phyloP scores from a whole-genome alignment of 2,797 vertebrate species.

The Acipenser oxyrinchus region DNA sequence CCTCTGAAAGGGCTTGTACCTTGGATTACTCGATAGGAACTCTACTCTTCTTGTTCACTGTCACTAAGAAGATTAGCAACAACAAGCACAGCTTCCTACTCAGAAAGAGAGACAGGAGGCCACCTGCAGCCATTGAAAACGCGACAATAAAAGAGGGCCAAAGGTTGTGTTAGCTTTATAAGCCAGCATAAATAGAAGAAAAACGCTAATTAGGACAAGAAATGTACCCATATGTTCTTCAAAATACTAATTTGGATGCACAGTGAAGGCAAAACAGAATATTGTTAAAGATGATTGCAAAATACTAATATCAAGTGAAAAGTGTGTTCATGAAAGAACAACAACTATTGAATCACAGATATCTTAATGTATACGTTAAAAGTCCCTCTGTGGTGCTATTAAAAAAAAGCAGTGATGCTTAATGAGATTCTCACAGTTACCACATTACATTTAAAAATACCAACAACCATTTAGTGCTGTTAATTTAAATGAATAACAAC shows the following conservation, averaged over 20 bases:
- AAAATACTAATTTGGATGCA: background rate
- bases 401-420: too few relatives aligned
- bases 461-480: too few relatives aligned
- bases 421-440: too few relatives aligned
- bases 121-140: conserved; percentile 14
- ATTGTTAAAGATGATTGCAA: too few relatives aligned
- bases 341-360: too few relatives aligned
- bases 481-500: too few relatives aligned
- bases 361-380: too few relatives aligned
- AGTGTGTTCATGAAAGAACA: too few relatives aligned
- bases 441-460: too few relatives aligned
- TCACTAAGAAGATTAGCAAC: conserved; percentile 38
- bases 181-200: background rate
- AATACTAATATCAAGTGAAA: too few relatives aligned
- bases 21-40: conserved; percentile 23
- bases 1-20: conserved; percentile 28
- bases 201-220: conserved; percentile 1
- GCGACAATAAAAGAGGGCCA: conserved; percentile 21
- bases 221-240: background rate
- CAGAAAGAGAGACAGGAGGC: conserved; percentile 13
- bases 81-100: conserved; percentile 24
- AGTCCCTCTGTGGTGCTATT: too few relatives aligned
- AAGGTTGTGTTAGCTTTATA: conserved; percentile 9
- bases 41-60: conserved; percentile 17
- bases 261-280: too few relatives aligned